Percentiles rank a stretch among this genome's conserved stretches.
phyloP scores from a whole-genome alignment of 1,140 invertebrate species.

The Procambarus virginalis region DNA sequence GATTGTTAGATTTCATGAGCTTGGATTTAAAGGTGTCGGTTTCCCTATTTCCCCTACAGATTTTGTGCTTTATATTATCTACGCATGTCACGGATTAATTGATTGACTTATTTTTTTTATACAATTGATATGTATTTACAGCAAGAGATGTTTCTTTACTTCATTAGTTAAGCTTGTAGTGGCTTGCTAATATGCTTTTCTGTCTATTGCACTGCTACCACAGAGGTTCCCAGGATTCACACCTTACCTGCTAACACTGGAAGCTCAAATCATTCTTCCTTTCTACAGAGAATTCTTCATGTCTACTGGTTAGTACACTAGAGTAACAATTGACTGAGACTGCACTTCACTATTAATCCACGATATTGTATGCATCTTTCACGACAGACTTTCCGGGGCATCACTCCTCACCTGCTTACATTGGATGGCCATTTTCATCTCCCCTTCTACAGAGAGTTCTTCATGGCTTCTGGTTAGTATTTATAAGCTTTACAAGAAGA shows the following conservation, averaged over 20 bases:
- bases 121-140: not conserved
- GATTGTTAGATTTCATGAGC: not conserved
- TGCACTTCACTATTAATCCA: conserved; percentile 18
- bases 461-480: conserved; percentile 73
- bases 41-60: not conserved
- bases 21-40: not conserved
- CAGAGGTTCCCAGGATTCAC: conserved; percentile 85
- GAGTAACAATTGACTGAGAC: not conserved
- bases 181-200: not conserved
- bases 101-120: too few relatives aligned
- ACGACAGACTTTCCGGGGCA: conserved; percentile 83
- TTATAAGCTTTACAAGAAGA: not conserved
- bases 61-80: not conserved
- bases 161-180: not conserved
- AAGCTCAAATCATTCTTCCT: conserved; percentile 87
- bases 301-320: conserved; percentile 41
- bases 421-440: conserved; percentile 85
- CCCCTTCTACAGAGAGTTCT: conserved; percentile 87
- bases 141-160: not conserved
- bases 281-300: conserved; percentile 84
- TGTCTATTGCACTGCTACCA: conserved; percentile 75
- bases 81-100: not conserved
- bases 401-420: conserved; percentile 83
- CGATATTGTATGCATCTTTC: conserved; percentile 10
- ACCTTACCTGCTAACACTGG: conserved; percentile 83